phyloP scores from a whole-genome alignment of 2,113 vertebrate genomes.

The Nicator chloris region DNA sequence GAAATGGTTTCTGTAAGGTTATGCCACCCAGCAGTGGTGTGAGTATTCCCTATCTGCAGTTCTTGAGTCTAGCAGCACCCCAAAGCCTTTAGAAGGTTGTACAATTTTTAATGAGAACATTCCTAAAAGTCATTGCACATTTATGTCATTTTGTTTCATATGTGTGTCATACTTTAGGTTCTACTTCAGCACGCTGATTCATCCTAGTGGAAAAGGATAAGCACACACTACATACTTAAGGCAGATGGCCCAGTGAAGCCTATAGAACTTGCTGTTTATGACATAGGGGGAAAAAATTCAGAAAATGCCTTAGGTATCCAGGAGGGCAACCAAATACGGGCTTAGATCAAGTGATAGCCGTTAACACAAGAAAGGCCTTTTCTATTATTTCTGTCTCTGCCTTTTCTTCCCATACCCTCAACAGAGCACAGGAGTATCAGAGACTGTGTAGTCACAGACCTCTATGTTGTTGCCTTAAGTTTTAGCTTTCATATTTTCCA shows the following conservation, averaged over 20 bases:
- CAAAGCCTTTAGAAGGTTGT: background rate
- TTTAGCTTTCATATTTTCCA: background rate
- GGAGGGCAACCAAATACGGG: background rate
- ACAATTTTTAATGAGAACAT: background rate
- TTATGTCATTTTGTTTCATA: background rate
- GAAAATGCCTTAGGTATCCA: background rate
- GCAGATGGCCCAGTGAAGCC: background rate
- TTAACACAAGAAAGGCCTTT: background rate
- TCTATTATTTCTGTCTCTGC: background rate
- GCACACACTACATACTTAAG: background rate
- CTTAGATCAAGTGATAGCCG: background rate
- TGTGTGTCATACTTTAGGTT: background rate
- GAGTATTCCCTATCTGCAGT: background rate
- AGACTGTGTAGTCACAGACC: background rate
- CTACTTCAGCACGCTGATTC: background rate
- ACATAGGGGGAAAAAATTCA: accelerated
- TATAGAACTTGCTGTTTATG: background rate
- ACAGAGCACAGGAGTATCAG: background rate
- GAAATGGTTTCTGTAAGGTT: background rate
- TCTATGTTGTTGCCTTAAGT: background rate
- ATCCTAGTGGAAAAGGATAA: background rate
- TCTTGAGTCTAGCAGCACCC: background rate
- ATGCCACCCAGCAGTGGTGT: background rate
- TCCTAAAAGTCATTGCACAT: background rate
- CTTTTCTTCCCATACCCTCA: background rate